phyloP scores from a whole-genome alignment of 2,113 vertebrate species.

The Theropithecus gelada region DNA sequence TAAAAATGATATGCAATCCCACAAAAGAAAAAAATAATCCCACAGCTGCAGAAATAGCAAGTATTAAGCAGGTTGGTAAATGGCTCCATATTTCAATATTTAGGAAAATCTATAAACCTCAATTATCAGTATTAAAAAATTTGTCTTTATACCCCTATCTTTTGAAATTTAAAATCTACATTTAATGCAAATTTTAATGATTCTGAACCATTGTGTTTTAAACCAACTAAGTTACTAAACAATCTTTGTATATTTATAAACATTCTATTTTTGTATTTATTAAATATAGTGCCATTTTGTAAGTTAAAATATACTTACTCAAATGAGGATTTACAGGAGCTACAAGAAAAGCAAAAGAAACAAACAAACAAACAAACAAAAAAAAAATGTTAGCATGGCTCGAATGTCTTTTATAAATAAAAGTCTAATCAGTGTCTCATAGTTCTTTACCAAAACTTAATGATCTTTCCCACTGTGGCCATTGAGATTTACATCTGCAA shows the following conservation, averaged over 20 bases:
- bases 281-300: not conserved
- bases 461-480: not conserved
- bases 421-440: not conserved
- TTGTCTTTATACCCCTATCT: not conserved
- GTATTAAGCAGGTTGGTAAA: not conserved
- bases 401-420: slow-evolving; percentile 16
- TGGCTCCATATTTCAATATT: not conserved
- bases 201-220: not conserved
- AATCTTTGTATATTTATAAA: not conserved
- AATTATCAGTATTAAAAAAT: not conserved
- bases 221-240: not conserved
- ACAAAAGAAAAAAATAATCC: not conserved
- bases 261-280: not conserved
- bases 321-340: slow-evolving; percentile 88
- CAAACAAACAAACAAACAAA: not conserved
- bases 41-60: not conserved
- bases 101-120: not conserved
- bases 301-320: slow-evolving; percentile 83
- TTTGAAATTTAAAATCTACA: slow-evolving; percentile 7
- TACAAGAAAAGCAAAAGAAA: slow-evolving; percentile 74
- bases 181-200: not conserved
- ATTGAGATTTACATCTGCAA: not conserved
- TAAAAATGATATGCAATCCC: not conserved
- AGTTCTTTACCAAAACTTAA: slow-evolving; percentile 49
- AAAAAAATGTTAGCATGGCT: slow-evolving; percentile 60